Percentiles rank a stretch among this genome's conserved stretches.
These are phyloP conservation scores for Pammene fasciana DNA, from an alignment of 2,888 invertebrate species.

Conservation along the genomic window DNA sequence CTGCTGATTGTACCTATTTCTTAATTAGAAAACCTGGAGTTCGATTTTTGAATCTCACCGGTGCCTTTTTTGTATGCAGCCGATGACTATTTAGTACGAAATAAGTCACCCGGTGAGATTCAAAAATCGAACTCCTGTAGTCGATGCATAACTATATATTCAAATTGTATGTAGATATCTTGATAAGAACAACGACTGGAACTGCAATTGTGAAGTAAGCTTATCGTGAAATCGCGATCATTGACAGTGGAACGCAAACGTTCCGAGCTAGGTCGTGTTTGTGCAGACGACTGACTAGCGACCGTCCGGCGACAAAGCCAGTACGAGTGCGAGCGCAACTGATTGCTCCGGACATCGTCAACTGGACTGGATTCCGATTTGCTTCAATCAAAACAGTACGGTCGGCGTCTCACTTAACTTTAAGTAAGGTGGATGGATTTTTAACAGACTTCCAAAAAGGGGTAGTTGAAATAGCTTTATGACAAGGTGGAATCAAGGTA, in stretches of 20 bases:
- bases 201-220: slow-evolving; percentile 23
- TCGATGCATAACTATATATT: neutral
- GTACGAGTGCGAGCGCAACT: slow-evolving; percentile 34
- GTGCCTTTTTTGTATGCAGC: too few relatives aligned
- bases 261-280: slow-evolving; percentile 29
- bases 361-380: slow-evolving; percentile 53
- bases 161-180: neutral
- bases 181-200: slow-evolving; percentile 6
- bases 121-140: too few relatives aligned
- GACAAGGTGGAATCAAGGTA: too few relatives aligned
- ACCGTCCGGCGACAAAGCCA: slow-evolving; percentile 33
- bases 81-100: too few relatives aligned
- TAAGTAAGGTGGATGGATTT: slow-evolving; percentile 65
- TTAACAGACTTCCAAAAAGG: slow-evolving; percentile 29
- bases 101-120: too few relatives aligned
- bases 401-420: slow-evolving; percentile 57
- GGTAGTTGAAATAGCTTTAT: too few relatives aligned
- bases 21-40: too few relatives aligned
- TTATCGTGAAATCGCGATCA: slow-evolving; percentile 35
- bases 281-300: slow-evolving; percentile 29
- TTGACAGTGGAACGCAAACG: slow-evolving; percentile 34
- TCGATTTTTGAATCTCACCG: too few relatives aligned
- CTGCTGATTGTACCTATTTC: too few relatives aligned
- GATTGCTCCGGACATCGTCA: slow-evolving; percentile 41
- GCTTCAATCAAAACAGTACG: slow-evolving; percentile 59